phyloP scores from a whole-genome alignment of 2,113 vertebrate genomes.

The Megaleporinus macrocephalus region DNA sequence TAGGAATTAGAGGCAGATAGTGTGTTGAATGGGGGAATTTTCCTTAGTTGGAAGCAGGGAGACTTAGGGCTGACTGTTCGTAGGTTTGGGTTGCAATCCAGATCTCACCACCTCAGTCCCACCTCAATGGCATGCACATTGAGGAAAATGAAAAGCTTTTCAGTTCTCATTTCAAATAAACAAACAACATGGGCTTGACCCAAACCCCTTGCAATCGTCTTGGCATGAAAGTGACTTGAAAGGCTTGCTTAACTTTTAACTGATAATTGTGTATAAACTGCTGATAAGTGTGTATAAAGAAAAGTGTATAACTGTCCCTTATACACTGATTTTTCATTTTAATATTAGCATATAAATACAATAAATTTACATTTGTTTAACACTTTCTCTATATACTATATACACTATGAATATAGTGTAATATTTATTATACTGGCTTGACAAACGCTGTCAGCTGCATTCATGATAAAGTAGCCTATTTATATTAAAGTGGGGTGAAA shows the following conservation, averaged over 20 bases:
- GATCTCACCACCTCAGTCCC: conserved; percentile 88
- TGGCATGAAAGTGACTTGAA: conserved; percentile 94
- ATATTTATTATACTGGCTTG: conserved; percentile 29
- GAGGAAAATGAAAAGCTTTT: conserved; percentile 83
- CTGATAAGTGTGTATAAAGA: too few relatives aligned
- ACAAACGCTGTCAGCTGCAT: conserved; percentile 21
- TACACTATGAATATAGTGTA: too few relatives aligned
- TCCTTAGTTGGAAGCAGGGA: background rate
- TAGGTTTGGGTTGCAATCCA: conserved; percentile 73
- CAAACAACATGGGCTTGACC: conserved; percentile 81
- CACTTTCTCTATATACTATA: too few relatives aligned
- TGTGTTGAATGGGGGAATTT: conserved; percentile 14
- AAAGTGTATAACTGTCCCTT: too few relatives aligned
- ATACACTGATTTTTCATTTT: background rate
- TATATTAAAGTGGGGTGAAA: background rate
- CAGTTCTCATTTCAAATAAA: conserved; percentile 81
- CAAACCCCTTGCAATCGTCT: conserved; percentile 87
- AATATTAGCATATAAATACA: background rate
- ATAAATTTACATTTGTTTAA: too few relatives aligned
- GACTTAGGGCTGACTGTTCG: conserved; percentile 26
- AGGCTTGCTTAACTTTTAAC: conserved; percentile 21
- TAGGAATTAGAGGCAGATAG: background rate
- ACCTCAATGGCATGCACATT: conserved; percentile 94
- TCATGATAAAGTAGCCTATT: background rate
- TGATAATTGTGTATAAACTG: too few relatives aligned